Percentiles rank a stretch among this genome's conserved stretches.
phyloP scores from a whole-genome alignment of 35 echinoderm and acorn worm genomes.

The Apostichopus japonicus region DNA sequence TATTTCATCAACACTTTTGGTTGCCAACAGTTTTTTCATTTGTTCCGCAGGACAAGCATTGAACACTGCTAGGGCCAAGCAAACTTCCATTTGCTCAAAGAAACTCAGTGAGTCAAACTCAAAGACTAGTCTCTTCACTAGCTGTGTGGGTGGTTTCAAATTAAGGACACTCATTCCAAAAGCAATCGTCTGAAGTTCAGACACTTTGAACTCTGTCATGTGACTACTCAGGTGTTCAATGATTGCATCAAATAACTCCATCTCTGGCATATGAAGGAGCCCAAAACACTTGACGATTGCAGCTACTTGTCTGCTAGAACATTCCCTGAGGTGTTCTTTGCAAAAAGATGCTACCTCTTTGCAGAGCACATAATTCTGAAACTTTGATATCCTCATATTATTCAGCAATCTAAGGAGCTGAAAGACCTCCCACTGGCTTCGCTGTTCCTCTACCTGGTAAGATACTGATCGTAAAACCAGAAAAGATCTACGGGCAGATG shows the following conservation, averaged over 20 bases:
- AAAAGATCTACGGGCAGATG: constrained; percentile 2
- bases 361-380: constrained; percentile 49
- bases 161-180: constrained; percentile 45
- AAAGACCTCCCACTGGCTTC: constrained; percentile 57
- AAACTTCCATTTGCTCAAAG: constrained; percentile 12
- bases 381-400: constrained; percentile 46
- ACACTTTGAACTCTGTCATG: constrained; percentile 11
- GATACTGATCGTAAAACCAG: constrained; percentile 60
- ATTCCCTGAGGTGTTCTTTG: constrained; percentile 45
- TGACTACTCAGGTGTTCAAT: neutral
- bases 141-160: constrained; percentile 16
- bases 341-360: constrained; percentile 62
- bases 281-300: constrained; percentile 57
- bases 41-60: constrained; percentile 28
- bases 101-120: constrained; percentile 26
- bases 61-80: constrained; percentile 31
- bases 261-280: constrained; percentile 40
- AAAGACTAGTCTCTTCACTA: constrained; percentile 23
- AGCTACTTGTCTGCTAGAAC: constrained; percentile 10
- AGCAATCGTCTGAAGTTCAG: constrained; percentile 34
- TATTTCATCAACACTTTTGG: neutral
- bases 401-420: constrained; percentile 50
- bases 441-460: constrained; percentile 57
- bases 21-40: constrained; percentile 14
- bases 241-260: constrained; percentile 23